Evolutionary conservation across 2,888 invertebrate genomes (phyloP), one percentile per base, ranked within the genome.

Genomic region (Carabus problematicus): DNA sequence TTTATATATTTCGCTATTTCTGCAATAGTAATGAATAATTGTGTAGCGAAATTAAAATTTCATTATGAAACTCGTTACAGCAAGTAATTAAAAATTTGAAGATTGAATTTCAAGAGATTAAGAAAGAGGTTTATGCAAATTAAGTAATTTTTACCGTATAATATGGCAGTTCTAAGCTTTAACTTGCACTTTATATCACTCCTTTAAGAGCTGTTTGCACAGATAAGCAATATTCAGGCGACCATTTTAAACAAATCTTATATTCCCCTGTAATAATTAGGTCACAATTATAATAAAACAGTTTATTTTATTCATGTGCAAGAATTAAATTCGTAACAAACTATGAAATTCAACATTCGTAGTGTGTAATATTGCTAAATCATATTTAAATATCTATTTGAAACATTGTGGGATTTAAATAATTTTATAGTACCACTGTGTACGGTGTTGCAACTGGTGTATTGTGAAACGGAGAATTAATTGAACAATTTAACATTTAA

Each of bases 91-190:
- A 58, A 67, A 67, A 60, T 67, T 58, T 59, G 42, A 60, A 60
- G 67, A 67, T 40, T 60, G 60, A 67, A 47, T 39, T 59, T 19
- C 41, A 19, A 42, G 60, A 52, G 60, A 67, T 67, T 67, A 67
- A 67, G 60, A 54, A 67, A 67, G 60, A 49, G 52, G 55, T 59
- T 52, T 60, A 67, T 67, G 67, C 60, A 67, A 67, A 67, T 60
- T 58, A 60, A 67, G 60, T 54, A 16, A 67, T 60, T 67, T 67
- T 67, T 60, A 67, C 67, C 42, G 67, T 60, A 67, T 67, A 67
- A 67, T 67, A 67, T 47, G 42, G 60, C 60, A 67, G 60, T 67
- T 60, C 49, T 29, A 40, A 59, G 43, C 60, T 8, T 29, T 60
- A 64, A 64, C 42, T 64, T 29, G 14, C 19, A 39, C 56, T 45